Evolutionary conservation across 1,140 invertebrate genomes (phyloP).

Genomic region (Steinernema feltiae): DNA sequence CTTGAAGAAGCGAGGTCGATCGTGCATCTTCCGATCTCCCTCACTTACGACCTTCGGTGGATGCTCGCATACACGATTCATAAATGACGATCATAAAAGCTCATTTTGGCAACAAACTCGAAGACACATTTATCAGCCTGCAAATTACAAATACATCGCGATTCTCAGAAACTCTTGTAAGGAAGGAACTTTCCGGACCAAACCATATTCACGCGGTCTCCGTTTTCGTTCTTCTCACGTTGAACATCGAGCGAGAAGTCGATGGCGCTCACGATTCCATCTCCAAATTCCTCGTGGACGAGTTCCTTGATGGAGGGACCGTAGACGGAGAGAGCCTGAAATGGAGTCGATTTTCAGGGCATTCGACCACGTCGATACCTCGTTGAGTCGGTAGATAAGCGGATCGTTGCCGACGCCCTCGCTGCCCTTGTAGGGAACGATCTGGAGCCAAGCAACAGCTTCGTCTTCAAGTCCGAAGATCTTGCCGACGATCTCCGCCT

Average conservation of each 20-base stretch:
- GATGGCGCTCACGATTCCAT: constrained; percentile 59
- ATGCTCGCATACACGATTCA: too few relatives aligned
- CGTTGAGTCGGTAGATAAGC: constrained; percentile 52
- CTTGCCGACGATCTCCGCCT: constrained; percentile 28
- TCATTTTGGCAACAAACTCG: too few relatives aligned
- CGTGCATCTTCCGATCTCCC: too few relatives aligned
- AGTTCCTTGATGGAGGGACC: constrained; percentile 57
- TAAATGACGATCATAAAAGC: too few relatives aligned
- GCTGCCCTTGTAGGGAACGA: constrained; percentile 36
- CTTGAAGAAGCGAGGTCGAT: too few relatives aligned
- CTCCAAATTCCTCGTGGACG: constrained; percentile 59
- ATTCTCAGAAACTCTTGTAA: constrained; percentile 49
- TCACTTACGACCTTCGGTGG: too few relatives aligned
- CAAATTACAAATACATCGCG: background rate
- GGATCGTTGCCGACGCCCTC: constrained; percentile 50
- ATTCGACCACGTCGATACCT: constrained; percentile 28
- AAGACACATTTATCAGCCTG: too few relatives aligned
- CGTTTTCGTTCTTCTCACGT: constrained; percentile 40
- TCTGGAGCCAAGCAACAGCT: constrained; percentile 35
- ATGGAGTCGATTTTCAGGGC: background rate
- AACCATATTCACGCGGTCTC: constrained; percentile 55
- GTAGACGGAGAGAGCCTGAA: constrained; percentile 52
- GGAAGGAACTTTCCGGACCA: constrained; percentile 57
- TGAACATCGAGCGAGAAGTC: constrained; percentile 57
- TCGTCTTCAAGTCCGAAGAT: constrained; percentile 35